Evolutionary conservation across 2,888 invertebrate species (phyloP), one percentile per base, ranked within the genome.

Genomic region (Disparrhopalites patrizii): DNA sequence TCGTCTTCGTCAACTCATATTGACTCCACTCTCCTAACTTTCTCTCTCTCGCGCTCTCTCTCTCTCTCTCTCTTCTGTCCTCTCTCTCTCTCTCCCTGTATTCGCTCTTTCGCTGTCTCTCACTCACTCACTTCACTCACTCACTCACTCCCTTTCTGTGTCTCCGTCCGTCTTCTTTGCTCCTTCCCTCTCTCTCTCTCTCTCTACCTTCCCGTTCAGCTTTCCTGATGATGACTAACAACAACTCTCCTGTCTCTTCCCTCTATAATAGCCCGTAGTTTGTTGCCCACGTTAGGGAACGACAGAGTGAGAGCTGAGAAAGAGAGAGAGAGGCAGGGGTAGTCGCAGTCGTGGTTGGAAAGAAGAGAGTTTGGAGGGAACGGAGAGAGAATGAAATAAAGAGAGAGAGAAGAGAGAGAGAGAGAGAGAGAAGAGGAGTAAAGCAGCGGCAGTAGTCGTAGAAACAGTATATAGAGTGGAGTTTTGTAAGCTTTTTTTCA

Each of bases 1-100:
- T 52, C 52, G 27, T 52, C 52, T 52, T 52, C 52, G 52, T 52
- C 52, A 52, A 52, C 52, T 52, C 52, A 28, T 28, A 27, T 51
- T 51, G 25, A 51, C 51, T 51, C 23, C 51, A 51, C 25, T 52
- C 52, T 40, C 13, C n/a, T 40, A 4, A 18, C 52, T 52, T 52
- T 27, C 52, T 28, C 52, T 40, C 20, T 40, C 40, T 20, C 40
- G 3, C n/a, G 20, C 40, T 40, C 40, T 18, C 40, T 40, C 13
- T 40, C 40, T 40, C 40, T 13, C 36, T 36, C 36, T 10, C 8
- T n/a, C 40, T 40, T 20, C 20, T 8, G n/a, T 20, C 3, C 40
- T 40, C 40, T 40, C 40, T 40, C 40, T 20, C 3, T 3, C 40
- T 40, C 10, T 40, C 40, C 40, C 36, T 10, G 8, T 36, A n/a